phyloP scores from a whole-genome alignment of 2,888 invertebrate species.

The Leptinotarsa peninsularis region DNA sequence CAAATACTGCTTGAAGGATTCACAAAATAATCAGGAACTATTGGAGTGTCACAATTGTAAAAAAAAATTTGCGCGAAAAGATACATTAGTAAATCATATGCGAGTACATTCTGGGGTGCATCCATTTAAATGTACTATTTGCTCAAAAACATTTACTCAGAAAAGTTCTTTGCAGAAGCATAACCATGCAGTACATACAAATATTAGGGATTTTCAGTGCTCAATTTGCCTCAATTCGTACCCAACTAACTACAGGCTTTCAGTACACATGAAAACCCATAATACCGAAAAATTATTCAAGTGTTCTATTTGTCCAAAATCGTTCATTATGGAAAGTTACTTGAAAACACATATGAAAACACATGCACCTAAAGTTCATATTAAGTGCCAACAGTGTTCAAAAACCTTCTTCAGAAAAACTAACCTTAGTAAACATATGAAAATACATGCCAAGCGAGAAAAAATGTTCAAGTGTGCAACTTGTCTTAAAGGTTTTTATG shows the following conservation, averaged over 20 bases:
- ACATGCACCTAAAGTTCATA: neutral
- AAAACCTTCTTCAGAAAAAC: neutral
- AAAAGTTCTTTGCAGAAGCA: neutral
- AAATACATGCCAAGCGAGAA: slow-evolving; percentile 2
- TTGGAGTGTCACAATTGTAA: slow-evolving; percentile 17
- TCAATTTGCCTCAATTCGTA: neutral
- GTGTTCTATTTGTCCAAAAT: slow-evolving; percentile 71
- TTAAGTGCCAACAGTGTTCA: neutral
- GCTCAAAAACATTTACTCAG: slow-evolving; percentile 1
- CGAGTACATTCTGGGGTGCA: slow-evolving; percentile 14
- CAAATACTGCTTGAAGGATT: neutral
- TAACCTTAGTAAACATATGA: neutral
- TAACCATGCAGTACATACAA: neutral
- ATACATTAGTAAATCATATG: slow-evolving; percentile 2
- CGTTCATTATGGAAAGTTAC: neutral
- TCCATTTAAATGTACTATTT: slow-evolving; percentile 11
- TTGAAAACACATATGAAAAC: slow-evolving; percentile 5
- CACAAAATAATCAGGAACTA: neutral
- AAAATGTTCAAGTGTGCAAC: neutral
- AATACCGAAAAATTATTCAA: slow-evolving; percentile 72
- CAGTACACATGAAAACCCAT: slow-evolving; percentile 70
- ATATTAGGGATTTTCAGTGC: slow-evolving; percentile 12
- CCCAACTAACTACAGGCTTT: neutral
- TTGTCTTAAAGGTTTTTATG: slow-evolving; percentile 10
- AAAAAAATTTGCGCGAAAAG: slow-evolving; percentile 16